These are phyloP conservation scores for Musca vetustissima DNA, from an alignment of 1,140 invertebrate genomes.

Conservation along the genomic window DNA sequence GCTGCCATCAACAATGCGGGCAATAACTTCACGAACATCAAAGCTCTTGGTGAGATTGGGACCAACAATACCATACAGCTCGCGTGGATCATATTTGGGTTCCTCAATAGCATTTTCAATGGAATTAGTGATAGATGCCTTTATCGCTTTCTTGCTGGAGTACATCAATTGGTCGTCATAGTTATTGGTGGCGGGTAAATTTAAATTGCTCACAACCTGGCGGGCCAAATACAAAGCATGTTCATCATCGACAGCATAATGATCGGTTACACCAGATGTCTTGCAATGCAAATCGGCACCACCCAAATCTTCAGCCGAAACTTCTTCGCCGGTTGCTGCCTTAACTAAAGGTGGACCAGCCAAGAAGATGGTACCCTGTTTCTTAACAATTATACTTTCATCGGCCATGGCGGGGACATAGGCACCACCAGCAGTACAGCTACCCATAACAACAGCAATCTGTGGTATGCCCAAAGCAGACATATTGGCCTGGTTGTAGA, in stretches of 20 bases:
- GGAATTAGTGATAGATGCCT: slow-evolving; percentile 9
- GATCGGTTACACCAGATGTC: slow-evolving; percentile 93
- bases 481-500: slow-evolving; percentile 98
- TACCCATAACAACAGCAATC: slow-evolving; percentile 96
- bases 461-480: slow-evolving; percentile 91
- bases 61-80: slow-evolving; percentile 97
- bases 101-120: slow-evolving; percentile 57
- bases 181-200: slow-evolving; percentile 56
- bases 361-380: slow-evolving; percentile 96
- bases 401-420: slow-evolving; percentile 99
- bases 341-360: slow-evolving; percentile 97
- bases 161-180: slow-evolving; percentile 51
- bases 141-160: slow-evolving; percentile 37
- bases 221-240: slow-evolving; percentile 87
- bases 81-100: slow-evolving; percentile 79
- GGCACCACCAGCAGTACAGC: slow-evolving; percentile 97
- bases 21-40: slow-evolving; percentile 93
- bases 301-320: slow-evolving; percentile 91
- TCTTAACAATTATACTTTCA: slow-evolving; percentile 92
- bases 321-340: slow-evolving; percentile 92
- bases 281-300: slow-evolving; percentile 97
- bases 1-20: slow-evolving; percentile 94
- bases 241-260: slow-evolving; percentile 90
- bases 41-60: slow-evolving; percentile 89
- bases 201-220: slow-evolving; percentile 75